Percentiles rank a stretch among this genome's conserved stretches.
Conservation (phyloP, 2,797 vertebrate genomes). For the Hybognathus amarus region DNA sequence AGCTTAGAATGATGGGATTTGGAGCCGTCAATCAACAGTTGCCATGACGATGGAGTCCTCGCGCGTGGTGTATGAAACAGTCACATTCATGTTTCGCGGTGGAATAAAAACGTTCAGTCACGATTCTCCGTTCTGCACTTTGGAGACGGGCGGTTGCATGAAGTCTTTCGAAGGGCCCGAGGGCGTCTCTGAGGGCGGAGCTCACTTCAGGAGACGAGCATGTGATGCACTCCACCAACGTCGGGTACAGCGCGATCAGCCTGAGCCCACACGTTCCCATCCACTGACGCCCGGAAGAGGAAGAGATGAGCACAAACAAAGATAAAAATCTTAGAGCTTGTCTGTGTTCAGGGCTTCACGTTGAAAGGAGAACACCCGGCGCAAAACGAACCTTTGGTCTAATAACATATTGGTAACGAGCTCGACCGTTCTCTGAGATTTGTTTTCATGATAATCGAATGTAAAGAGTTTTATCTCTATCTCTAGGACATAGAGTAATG, state of each 20-base stretch:
- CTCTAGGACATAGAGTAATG: no score
- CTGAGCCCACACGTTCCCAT: conserved; percentile 95
- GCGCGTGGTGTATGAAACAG: conserved; percentile 66
- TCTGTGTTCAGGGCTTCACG: no score
- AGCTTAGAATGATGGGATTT: conserved; percentile 64
- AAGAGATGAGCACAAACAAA: conserved; percentile 1
- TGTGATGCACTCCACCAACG: conserved; percentile 96
- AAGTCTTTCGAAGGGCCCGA: conserved; percentile 99
- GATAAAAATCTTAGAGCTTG: neutral
- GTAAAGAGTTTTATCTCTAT: no score
- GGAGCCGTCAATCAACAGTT: conserved; percentile 32
- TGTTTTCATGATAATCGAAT: no score
- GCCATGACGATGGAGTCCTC: conserved; percentile 52
- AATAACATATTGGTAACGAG: no score
- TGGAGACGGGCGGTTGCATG: conserved; percentile 94
- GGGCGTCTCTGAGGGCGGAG: conserved; percentile 94
- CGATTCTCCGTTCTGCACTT: conserved; percentile 95
- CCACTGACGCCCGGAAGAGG: conserved; percentile 80
- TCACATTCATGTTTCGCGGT: conserved; percentile 74
- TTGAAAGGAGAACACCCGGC: no score
- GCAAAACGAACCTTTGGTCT: no score
- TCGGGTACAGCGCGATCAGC: conserved; percentile 97
- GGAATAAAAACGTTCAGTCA: conserved; percentile 55
- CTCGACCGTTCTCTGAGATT: no score
- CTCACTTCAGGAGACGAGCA: conserved; percentile 96